phyloP scores from a whole-genome alignment of 1,140 invertebrate species.

The Psilanteris sp. region DNA sequence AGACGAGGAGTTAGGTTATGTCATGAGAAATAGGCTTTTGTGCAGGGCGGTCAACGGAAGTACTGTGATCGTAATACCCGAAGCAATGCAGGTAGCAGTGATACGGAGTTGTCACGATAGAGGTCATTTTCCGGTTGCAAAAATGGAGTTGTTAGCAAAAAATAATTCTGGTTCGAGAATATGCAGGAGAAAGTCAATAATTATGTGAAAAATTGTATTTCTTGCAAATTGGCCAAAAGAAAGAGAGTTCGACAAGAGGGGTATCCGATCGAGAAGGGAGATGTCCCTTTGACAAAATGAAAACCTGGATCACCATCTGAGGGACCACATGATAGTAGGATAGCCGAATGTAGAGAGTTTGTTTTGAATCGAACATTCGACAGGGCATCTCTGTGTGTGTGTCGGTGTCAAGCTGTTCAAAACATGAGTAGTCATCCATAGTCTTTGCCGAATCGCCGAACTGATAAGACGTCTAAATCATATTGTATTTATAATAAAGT shows the following conservation, averaged over 20 bases:
- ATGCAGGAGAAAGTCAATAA: constrained; percentile 17
- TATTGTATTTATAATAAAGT: too few relatives aligned
- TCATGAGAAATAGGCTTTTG: neutral
- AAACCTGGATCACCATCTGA: too few relatives aligned
- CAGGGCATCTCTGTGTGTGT: too few relatives aligned
- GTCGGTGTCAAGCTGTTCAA: too few relatives aligned
- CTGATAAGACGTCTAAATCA: too few relatives aligned
- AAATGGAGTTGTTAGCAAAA: constrained; percentile 23
- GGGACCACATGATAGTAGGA: too few relatives aligned
- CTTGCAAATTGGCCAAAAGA: constrained; percentile 50
- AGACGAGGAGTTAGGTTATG: neutral
- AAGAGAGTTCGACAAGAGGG: constrained; percentile 19
- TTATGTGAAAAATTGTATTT: constrained; percentile 53
- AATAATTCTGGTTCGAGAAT: constrained; percentile 20
- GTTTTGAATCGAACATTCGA: too few relatives aligned
- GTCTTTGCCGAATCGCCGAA: too few relatives aligned
- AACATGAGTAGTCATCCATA: too few relatives aligned
- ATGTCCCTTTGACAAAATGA: too few relatives aligned
- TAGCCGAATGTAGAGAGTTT: too few relatives aligned
- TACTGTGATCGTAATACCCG: neutral
- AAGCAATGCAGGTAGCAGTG: constrained; percentile 1
- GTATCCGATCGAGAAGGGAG: neutral
- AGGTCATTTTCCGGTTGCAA: constrained; percentile 16
- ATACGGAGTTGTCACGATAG: constrained; percentile 7
- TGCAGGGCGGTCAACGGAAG: neutral